Percentiles rank a stretch among this genome's conserved stretches.
phyloP scores from a whole-genome alignment of 2,888 invertebrate species.

The Rhagophthalmus giganteus region DNA sequence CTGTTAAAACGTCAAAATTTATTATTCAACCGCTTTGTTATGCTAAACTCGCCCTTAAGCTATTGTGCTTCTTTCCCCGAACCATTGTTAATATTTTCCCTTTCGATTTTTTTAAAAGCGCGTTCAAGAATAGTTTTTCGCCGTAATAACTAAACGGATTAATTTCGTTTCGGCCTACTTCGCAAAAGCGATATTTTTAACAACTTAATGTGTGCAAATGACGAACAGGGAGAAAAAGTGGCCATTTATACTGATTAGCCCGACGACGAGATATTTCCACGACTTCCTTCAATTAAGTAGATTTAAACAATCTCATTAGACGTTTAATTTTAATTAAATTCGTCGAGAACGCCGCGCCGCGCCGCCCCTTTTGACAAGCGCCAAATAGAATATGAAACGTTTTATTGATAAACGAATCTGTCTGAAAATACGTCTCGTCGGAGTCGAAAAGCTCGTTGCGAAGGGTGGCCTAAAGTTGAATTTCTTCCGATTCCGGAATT shows the following conservation, averaged over 20 bases:
- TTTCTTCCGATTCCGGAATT: constrained; percentile 38
- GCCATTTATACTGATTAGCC: constrained; percentile 48
- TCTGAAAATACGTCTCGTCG: constrained; percentile 22
- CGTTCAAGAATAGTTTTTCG: constrained; percentile 7
- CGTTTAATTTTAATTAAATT: too few species aligned
- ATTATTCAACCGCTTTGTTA: constrained; percentile 38
- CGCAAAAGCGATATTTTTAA: too few species aligned
- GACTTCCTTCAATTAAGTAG: too few species aligned
- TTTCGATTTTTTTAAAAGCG: constrained; percentile 9
- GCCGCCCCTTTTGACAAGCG: not conserved
- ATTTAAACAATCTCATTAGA: too few species aligned
- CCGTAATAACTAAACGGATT: constrained; percentile 1
- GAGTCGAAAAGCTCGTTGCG: constrained; percentile 4
- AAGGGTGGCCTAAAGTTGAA: constrained; percentile 13
- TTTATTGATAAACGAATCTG: constrained; percentile 14
- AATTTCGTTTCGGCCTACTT: constrained; percentile 9
- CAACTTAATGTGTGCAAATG: constrained; percentile 28
- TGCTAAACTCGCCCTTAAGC: constrained; percentile 36
- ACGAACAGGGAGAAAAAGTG: constrained; percentile 39
- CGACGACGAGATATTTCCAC: too few species aligned
- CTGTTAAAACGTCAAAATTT: constrained; percentile 32
- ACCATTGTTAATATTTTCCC: constrained; percentile 23
- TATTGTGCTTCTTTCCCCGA: constrained; percentile 10
- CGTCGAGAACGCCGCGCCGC: too few species aligned
- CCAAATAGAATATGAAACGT: constrained; percentile 5